A percentile compares a stretch with the other conserved stretches of the same genome.
phyloP scores from a whole-genome alignment of 2,113 vertebrate species.

The Chrysochloris asiatica region DNA sequence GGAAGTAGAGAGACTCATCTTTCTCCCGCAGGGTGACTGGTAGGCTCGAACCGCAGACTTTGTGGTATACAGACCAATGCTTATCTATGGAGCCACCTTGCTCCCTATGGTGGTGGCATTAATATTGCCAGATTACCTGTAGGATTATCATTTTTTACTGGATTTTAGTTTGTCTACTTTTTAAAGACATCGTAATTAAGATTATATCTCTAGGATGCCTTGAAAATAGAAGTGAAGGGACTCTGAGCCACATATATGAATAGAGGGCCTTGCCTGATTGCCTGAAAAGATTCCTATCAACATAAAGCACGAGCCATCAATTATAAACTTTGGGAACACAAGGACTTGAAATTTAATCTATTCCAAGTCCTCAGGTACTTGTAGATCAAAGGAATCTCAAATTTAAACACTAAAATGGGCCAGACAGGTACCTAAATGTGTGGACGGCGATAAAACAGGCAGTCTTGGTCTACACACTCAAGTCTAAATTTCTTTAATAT shows the following conservation, averaged over 20 bases:
- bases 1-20: no score
- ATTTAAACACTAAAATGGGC: not conserved
- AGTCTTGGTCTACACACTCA: not conserved
- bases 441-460: not conserved
- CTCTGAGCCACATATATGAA: not conserved
- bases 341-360: not conserved
- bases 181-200: not conserved
- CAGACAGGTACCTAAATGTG: not conserved
- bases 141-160: not conserved
- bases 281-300: not conserved
- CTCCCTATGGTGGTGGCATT: no score
- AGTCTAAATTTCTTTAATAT: constrained; percentile 1
- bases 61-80: no score
- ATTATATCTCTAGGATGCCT: not conserved
- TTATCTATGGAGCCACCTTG: no score
- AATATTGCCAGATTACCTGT: not conserved
- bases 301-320: not conserved
- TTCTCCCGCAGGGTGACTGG: no score
- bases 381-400: not conserved
- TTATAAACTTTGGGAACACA: not conserved
- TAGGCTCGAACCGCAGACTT: no score
- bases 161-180: not conserved
- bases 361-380: not conserved
- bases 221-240: not conserved
- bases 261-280: not conserved